Base-by-base conservation (phyloP, 2,888 invertebrate species). In the Trissonchulus sp. region DNA sequence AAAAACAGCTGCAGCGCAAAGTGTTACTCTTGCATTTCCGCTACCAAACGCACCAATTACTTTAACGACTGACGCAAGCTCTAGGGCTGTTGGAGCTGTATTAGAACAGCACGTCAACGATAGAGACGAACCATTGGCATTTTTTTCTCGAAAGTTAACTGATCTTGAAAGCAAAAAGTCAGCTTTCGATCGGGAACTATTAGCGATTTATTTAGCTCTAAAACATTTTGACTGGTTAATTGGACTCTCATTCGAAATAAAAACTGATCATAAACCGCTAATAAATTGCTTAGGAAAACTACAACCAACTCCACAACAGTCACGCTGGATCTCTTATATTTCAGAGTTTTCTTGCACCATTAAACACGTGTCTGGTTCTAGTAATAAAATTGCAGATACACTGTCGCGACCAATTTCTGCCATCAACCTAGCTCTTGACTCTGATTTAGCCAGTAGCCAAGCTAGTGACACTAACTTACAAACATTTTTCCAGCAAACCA, bases 241-340 rank as follows among this genome's bases (percentile, higher is more conserved):
- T 36, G 71, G 71, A n/a, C 37, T 35, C n/a, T 35, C 15, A 18
- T 69, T 69, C 37, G 34, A 31, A 18, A 69, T 69, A 36, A 36
- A n/a, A 3, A 69, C 71, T 69, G 71, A 69, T 69, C 71, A 69
- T n/a, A 69, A 69, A 69, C 71, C 71, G n/a, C 34, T 69, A 15
- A 8, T 48, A 23, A 48, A 48, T 48, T 48, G 8, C 8, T n/a
- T 36, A 31, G n/a, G 37, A n/a, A 37, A 34, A 23, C 35, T 36
- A 2, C 31, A 35, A 37, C 71, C 71, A 36, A 36, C 36, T 15
- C 65, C 65, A 65, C 71, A 69, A 37, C 71, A 69, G 34, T 2
- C 35, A 3, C 71, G 71, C 28, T 69, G 35, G 71, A 36, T 69
- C n/a, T 69, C 71, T 2, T 69, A 69, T 36, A 69, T 31, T n/a